Evolutionary conservation across 1,140 invertebrate species (phyloP).

Genomic region (Aphidius gifuensis): DNA sequence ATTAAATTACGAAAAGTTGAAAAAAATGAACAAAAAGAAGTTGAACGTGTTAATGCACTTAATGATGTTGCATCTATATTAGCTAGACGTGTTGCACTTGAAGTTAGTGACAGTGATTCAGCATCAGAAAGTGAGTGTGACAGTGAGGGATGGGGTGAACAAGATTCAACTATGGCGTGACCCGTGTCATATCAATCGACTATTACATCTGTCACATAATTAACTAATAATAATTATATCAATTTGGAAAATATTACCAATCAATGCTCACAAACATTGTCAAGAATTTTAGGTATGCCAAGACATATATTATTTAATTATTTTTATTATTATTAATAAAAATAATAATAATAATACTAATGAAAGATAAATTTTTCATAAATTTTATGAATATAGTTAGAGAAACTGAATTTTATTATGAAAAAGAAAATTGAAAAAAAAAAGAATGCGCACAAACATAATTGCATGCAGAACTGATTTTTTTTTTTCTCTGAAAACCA

Average conservation of each 20-base stretch:
- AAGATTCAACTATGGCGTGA: constrained; percentile 61
- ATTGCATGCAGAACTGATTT: too few species aligned
- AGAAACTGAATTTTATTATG: too few species aligned
- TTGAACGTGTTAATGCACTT: constrained; percentile 70
- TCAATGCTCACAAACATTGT: background rate
- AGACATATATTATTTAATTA: too few species aligned
- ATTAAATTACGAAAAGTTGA: constrained; percentile 92
- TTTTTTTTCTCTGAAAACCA: too few species aligned
- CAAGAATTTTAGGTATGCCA: background rate
- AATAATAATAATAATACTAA: too few species aligned
- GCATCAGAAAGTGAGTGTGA: constrained; percentile 72
- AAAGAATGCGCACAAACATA: too few species aligned
- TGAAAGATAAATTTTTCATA: too few species aligned
- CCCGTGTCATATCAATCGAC: constrained; percentile 40
- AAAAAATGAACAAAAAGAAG: constrained; percentile 79
- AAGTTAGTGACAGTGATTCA: constrained; percentile 91
- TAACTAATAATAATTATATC: constrained; percentile 22
- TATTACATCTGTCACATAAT: constrained; percentile 43
- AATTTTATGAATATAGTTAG: too few species aligned
- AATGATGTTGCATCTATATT: constrained; percentile 95
- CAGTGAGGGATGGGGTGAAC: constrained; percentile 70
- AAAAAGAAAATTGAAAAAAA: too few species aligned
- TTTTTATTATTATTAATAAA: too few species aligned
- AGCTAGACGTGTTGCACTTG: constrained; percentile 88
- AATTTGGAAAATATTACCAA: background rate